Percentiles rank a stretch among this genome's conserved stretches.
Conservation (phyloP, 23 tunicate genomes). For the Trididemnum clinides region DNA sequence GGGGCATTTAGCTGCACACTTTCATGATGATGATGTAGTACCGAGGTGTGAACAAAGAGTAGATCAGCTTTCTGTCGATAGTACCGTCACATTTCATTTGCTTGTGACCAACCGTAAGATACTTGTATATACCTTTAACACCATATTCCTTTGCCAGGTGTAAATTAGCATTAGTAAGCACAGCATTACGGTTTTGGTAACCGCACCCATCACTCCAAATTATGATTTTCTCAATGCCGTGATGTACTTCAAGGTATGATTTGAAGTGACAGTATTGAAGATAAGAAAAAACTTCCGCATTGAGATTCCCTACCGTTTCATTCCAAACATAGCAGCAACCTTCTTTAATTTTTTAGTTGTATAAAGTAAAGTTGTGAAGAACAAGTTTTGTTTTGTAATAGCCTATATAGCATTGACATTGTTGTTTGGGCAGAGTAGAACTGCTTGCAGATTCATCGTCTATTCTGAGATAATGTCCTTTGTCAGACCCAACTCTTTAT, state of each 20-base stretch:
- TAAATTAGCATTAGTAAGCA: neutral
- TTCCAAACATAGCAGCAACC: constrained; percentile 1
- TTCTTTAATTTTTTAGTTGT: neutral
- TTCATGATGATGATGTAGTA: neutral
- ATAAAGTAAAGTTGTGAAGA: neutral
- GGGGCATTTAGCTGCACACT: neutral
- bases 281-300: neutral
- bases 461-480: neutral
- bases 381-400: neutral
- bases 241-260: neutral
- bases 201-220: constrained; percentile 17
- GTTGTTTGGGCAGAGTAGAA: neutral
- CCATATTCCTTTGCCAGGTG: neutral
- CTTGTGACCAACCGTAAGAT: neutral
- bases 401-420: neutral
- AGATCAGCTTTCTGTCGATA: neutral
- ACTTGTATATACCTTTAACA: neutral
- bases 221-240: neutral
- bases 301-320: neutral
- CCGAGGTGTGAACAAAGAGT: neutral
- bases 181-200: neutral
- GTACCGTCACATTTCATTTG: neutral
- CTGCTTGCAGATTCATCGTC: constrained; percentile 6
- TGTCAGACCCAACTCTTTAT: neutral
- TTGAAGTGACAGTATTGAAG: neutral